Evolutionary conservation across 1,140 invertebrate genomes (phyloP), one percentile per base, ranked within the genome.

Genomic region (Sarcophaga bullata): DNA sequence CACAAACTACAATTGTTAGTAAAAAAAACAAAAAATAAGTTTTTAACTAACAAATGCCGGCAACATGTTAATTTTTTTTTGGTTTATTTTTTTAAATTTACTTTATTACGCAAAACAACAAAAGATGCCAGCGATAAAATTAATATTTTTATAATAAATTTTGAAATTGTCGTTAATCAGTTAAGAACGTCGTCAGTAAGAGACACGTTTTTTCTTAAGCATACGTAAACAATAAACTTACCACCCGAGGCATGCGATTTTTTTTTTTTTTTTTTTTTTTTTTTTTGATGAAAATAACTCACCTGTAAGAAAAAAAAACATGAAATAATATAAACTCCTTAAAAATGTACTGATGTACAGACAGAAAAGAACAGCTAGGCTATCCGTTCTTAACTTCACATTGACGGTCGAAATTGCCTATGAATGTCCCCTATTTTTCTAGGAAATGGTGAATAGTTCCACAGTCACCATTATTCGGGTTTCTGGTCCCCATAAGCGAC

Each of bases 61-160:
- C 54, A 58, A n/a, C n/a, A 58, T 58, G 54, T 58, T 58, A 58
- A 58, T 58, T 58, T 58, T 37, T 37, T n/a, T 7, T 4, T 15
- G 15, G 54, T n/a, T n/a, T n/a, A n/a, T n/a, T n/a, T n/a, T n/a
- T 58, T 58, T 58, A 58, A 58, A 37, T 37, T 37, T 37, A 37
- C 25, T 37, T 37, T 37, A 37, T 37, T 37, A 37, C 25, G 25
- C 4, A 37, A 37, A 37, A 37, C 25, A 37, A 58, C 54, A 58
- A 58, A 58, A 58, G 54, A 58, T 58, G 15, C 4, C 15, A 58
- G 3, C n/a, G 54, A 58, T 58, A 58, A 54, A 15, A 58, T n/a
- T n/a, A n/a, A n/a, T n/a, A 58, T 58, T 58, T 58, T 58, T n/a
- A 13, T 58, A 58, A 58, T 58, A 58, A 58, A 58, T 58, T 58